Evolutionary conservation across 2,113 vertebrate species (phyloP).

Genomic region (Phrynosoma blainvillii): DNA sequence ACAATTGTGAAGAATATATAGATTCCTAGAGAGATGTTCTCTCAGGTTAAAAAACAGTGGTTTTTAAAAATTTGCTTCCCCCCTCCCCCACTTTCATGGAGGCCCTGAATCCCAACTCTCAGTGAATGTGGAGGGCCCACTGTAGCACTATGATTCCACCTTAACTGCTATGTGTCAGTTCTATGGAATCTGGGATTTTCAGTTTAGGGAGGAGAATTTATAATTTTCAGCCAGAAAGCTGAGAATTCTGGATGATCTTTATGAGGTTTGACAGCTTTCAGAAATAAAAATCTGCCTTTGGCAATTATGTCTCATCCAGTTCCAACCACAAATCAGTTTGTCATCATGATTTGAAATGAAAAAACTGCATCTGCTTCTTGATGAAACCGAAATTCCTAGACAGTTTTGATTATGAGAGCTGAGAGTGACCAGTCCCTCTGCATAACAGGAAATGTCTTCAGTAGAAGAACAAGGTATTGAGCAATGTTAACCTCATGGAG

Average conservation of each 20-base stretch:
- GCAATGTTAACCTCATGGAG: background rate
- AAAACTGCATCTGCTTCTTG: background rate
- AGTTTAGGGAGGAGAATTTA: too few species aligned
- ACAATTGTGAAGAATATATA: too few species aligned
- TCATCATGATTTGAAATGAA: background rate
- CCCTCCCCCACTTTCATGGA: too few species aligned
- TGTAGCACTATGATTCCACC: too few species aligned
- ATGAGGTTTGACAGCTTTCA: constrained; percentile 10
- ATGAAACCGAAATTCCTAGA: background rate
- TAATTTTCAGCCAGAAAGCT: too few species aligned
- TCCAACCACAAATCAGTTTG: background rate
- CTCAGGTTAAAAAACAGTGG: too few species aligned
- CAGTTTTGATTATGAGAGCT: background rate
- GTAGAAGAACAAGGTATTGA: background rate
- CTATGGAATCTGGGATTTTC: too few species aligned
- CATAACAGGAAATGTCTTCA: background rate
- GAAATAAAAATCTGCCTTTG: background rate
- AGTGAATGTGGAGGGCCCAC: too few species aligned
- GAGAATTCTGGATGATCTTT: background rate
- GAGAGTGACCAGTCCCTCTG: background rate
- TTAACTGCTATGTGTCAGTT: too few species aligned
- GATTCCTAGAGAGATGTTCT: too few species aligned
- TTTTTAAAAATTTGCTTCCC: too few species aligned
- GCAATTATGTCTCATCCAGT: background rate
- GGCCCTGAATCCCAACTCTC: too few species aligned